Evolutionary conservation across 2,797 vertebrate species (phyloP), one percentile per base, ranked within the genome.

Genomic region (Oreochromis grahami): DNA sequence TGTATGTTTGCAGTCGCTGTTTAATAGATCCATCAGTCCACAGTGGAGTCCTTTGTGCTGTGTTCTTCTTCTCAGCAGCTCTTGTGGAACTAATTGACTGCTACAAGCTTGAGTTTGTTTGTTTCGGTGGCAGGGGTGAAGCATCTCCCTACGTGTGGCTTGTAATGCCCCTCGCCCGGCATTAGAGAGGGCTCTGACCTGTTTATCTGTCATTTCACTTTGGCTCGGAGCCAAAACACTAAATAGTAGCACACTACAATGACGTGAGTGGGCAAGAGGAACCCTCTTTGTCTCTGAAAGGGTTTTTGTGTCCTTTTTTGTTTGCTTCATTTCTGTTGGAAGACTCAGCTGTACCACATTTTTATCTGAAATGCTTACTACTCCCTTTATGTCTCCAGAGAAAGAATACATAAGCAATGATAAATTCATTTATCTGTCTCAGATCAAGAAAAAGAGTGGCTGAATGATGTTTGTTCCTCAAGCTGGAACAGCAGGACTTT

Each of bases 71-170:
- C 70, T 93, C 87, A 83, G 45, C 74, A 68, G 32, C 82, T 77
- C 50, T 52, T 72, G 48, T 85, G 85, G 89, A 93, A 90, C 88
- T 81, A 92, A 91, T 91, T 85, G 91, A 96, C 94, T 93, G 83
- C 72, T 85, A 55, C 51, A 58, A 82, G 82, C 81, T 74, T 8
- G 72, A 17, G 53, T n/a, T 24, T 21, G 70, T 85, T 91, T 87
- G 81, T 87, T 84, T 87, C 26, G 0, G 77, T 38, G 77, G 60
- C 17, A 38, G 79, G 34, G 8, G 43, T 50, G 68, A 68, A 79
- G 36, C 86, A 80, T 43, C 52, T 82, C 60, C 9, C 43, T 80
- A 72, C 83, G 48, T 82, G 84, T 84, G 81, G 87, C 89, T 84
- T 72, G 48, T 77, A 81, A 81, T 56, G 80, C 88, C 83, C 84